Evolutionary conservation across 2,113 vertebrate genomes (phyloP).

Genomic region (Pituophis catenifer): DNA sequence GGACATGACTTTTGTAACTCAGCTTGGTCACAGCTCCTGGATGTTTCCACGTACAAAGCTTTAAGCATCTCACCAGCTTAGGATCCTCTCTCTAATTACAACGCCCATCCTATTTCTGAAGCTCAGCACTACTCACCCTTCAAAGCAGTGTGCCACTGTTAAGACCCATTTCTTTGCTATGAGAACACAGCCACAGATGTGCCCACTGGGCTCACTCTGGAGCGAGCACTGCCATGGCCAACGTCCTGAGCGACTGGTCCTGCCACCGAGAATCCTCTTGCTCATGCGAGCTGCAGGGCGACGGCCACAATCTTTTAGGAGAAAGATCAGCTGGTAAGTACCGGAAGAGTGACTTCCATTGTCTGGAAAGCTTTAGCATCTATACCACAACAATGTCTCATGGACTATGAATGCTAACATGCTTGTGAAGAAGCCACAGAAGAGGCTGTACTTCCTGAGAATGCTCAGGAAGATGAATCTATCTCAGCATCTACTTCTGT

Average conservation of each 20-base stretch:
- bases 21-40: neutral
- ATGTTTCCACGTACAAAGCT: neutral
- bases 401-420: too few species aligned
- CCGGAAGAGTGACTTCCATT: accelerated
- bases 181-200: conserved; percentile 93
- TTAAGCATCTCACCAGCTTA: neutral
- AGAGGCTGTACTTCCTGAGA: too few species aligned
- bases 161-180: conserved; percentile 88
- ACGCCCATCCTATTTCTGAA: accelerated
- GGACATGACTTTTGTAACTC: neutral
- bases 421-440: too few species aligned
- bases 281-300: conserved; percentile 82
- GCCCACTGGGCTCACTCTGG: conserved; percentile 88
- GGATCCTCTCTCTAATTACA: neutral
- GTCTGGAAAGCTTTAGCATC: neutral
- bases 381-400: accelerated
- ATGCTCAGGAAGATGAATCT: too few species aligned
- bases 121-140: conserved; percentile 78
- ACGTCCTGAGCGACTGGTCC: conserved; percentile 85
- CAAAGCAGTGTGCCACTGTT: conserved; percentile 93
- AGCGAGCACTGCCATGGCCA: conserved; percentile 98
- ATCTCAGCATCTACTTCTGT: too few species aligned
- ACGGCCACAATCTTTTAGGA: conserved; percentile 76
- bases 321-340: neutral
- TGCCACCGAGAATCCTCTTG: conserved; percentile 91